phyloP scores from a whole-genome alignment of 2,113 vertebrate species.

The Triplophysa dalaica region DNA sequence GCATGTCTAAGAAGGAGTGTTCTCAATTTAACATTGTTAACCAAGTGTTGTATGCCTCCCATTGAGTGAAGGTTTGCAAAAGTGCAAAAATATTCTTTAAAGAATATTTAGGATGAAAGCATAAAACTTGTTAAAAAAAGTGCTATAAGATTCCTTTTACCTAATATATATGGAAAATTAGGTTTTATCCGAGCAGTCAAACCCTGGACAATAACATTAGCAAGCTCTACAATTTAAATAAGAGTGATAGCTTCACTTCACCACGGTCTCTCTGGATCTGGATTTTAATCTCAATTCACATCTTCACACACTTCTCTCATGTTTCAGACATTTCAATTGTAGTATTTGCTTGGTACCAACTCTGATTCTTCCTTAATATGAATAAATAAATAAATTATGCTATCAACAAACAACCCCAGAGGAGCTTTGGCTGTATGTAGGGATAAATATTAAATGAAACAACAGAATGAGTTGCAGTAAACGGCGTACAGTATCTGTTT shows the following conservation, averaged over 20 bases:
- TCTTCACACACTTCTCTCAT: background rate
- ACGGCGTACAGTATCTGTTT: conserved; percentile 17
- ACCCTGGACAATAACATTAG: conserved; percentile 4
- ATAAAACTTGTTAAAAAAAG: background rate
- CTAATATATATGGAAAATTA: too few relatives aligned
- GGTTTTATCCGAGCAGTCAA: background rate
- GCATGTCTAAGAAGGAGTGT: too few relatives aligned
- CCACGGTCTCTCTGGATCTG: conserved; percentile 1
- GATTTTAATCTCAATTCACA: background rate
- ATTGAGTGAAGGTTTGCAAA: background rate
- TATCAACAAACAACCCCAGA: conserved; percentile 5
- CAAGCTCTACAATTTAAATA: background rate
- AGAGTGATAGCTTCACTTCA: background rate
- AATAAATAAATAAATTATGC: conserved; percentile 42
- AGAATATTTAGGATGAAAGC: conserved; percentile 3
- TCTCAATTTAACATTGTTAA: background rate
- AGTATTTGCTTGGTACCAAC: conserved; percentile 5
- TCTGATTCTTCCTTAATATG: conserved; percentile 15
- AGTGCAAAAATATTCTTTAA: background rate
- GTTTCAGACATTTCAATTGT: conserved; percentile 13
- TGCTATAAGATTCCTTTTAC: background rate
- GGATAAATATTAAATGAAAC: background rate
- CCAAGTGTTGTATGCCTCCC: background rate
- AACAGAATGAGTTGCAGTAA: conserved; percentile 19
- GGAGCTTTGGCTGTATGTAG: background rate